phyloP scores from a whole-genome alignment of 1,140 invertebrate species.

The Lamellibrachia luymesi region DNA sequence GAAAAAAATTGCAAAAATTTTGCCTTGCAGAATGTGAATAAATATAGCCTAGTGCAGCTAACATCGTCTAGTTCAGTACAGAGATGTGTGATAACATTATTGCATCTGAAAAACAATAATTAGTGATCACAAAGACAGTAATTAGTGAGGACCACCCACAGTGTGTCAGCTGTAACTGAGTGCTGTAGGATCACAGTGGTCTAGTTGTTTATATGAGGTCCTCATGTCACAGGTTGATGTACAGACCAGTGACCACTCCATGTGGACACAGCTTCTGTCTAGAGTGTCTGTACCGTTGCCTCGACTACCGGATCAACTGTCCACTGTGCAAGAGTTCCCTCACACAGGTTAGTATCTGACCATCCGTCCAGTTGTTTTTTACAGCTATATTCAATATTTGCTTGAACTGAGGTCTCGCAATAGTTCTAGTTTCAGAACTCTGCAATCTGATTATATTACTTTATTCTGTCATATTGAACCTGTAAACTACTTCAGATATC shows the following conservation, averaged over 20 bases:
- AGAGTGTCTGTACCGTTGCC: constrained; percentile 76
- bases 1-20: too few relatives aligned
- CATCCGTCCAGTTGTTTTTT: neutral
- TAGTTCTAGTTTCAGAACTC: too few relatives aligned
- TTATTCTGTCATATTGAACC: too few relatives aligned
- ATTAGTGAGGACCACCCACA: neutral
- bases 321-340: constrained; percentile 83
- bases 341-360: constrained; percentile 57
- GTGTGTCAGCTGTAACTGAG: neutral
- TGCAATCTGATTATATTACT: too few relatives aligned
- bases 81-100: too few relatives aligned
- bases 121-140: too few relatives aligned
- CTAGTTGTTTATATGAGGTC: neutral
- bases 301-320: constrained; percentile 80
- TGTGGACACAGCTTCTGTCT: constrained; percentile 87
- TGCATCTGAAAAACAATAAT: too few relatives aligned
- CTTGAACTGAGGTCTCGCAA: constrained; percentile 59
- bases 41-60: too few relatives aligned
- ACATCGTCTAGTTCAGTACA: too few relatives aligned
- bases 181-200: neutral
- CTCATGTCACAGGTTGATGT: constrained; percentile 60
- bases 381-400: constrained; percentile 61
- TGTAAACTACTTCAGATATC: too few relatives aligned
- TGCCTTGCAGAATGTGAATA: too few relatives aligned
- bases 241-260: constrained; percentile 83